Conservation (phyloP, 2,888 invertebrate genomes). For the Adela reaumurella region DNA sequence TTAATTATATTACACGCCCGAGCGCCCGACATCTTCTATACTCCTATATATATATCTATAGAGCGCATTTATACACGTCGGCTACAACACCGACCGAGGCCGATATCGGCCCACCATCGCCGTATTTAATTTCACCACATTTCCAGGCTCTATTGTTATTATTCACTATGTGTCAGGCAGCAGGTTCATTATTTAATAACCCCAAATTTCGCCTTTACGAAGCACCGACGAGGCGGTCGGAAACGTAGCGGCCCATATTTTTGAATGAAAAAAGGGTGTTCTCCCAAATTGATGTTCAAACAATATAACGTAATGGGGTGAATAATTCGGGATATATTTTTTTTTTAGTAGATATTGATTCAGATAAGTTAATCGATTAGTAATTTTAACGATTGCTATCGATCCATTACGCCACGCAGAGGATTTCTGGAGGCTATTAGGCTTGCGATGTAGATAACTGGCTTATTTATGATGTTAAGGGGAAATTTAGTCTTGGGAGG, state of each 20-base stretch:
- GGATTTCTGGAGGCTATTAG: too few species aligned
- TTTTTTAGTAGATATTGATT: constrained; percentile 3
- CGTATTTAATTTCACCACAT: constrained; percentile 1
- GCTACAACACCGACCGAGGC: too few species aligned
- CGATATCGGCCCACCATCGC: not conserved
- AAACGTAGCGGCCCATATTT: not conserved
- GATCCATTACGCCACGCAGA: too few species aligned
- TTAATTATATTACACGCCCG: not conserved
- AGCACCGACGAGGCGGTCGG: constrained; percentile 28
- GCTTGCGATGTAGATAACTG: too few species aligned
- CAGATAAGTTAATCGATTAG: constrained; percentile 5
- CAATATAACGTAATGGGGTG: not conserved
- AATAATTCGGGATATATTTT: not conserved
- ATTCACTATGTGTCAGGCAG: constrained; percentile 2
- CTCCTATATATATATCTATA: not conserved
- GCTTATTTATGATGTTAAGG: too few species aligned
- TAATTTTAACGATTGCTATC: constrained; percentile 2
- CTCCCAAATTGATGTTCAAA: not conserved
- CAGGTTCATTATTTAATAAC: constrained; percentile 40
- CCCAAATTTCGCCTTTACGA: constrained; percentile 26
- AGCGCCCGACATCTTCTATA: not conserved
- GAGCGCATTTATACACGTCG: too few species aligned
- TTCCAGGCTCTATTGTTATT: not conserved
- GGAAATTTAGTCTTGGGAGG: too few species aligned
- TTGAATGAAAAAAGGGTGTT: not conserved